Base-by-base conservation (phyloP, 2,113 vertebrate genomes). In the Callipepla squamata region DNA sequence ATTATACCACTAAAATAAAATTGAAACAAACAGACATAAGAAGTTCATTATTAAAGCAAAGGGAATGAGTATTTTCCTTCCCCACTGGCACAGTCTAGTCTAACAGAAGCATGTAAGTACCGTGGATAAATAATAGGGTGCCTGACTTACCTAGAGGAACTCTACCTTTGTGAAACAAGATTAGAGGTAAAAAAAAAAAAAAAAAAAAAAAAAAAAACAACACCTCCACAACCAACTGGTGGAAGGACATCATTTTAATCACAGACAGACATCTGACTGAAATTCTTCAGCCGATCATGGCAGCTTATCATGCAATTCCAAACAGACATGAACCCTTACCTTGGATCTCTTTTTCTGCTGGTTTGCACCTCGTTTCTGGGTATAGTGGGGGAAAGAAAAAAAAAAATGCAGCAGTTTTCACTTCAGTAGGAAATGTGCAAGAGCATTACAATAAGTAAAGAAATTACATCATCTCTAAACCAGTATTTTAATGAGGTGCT, bases 291-390 rank as follows among this genome's bases (percentile, higher is more conserved):
- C 42, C 9, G 21, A 15, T 3, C 82, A 77, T 1, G 6, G 25
- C 48, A 81, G 23, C 36, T 69, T 25, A 26, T 34, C 23, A 68
- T 36, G 45, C 15, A 65, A 28, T 42, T 85, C 50, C 74, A 80
- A 74, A 75, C 30, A 66, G 26, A 90, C 47, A 77, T 7, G 3
- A 40, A 83, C 40, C 13, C 93, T 80, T 97, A 98, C 98, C 98
- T 98, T 98, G 72, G 97, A 97, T 97, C 97, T 98, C 95, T 97
- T 98, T 94, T 97, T 98, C 83, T 98, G 98, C 88, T 98, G 98
- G 95, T 97, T 97, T 38, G 87, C 91, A 67, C 97, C 96, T 90
- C 97, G 97, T 93, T 97, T 98, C 98, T 98, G 93, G 76, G 16
- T 82, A 70, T 21, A 92, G 70, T 65, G 11, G 40, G 40, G 40